These are phyloP conservation scores for Girardia tigrina DNA, from an alignment of 2,888 invertebrate species.

Conservation along the genomic window DNA sequence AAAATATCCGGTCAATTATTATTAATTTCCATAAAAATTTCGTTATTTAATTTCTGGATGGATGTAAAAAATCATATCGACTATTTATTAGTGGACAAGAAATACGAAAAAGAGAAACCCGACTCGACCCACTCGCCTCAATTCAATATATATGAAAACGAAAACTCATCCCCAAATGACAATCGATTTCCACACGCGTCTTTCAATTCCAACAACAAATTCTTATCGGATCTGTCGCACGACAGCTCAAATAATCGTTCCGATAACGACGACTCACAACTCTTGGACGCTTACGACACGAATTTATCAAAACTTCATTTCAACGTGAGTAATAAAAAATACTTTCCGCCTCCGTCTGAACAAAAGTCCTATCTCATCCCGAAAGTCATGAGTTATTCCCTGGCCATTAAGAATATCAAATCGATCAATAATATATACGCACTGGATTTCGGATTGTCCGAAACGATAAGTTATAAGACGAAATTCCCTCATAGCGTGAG, in stretches of 20 bases:
- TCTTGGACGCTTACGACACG: background rate
- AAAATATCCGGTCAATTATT: no score
- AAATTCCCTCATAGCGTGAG: background rate
- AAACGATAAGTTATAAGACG: background rate
- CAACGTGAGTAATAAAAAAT: background rate
- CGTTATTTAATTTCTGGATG: no score
- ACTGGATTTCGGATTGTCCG: background rate
- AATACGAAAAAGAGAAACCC: no score
- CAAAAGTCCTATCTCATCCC: background rate
- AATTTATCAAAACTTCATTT: background rate
- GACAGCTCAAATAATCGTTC: background rate
- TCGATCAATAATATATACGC: background rate
- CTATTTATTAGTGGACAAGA: no score
- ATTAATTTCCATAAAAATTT: no score
- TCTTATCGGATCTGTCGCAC: no score
- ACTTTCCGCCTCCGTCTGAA: background rate
- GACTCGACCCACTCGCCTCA: no score
- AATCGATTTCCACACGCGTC: no score
- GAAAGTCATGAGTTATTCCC: background rate
- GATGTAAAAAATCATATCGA: no score
- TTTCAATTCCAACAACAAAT: no score
- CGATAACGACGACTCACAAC: background rate
- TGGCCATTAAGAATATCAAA: conserved; percentile 13
- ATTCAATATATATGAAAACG: no score
- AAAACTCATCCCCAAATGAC: no score